A percentile compares a stretch with the other conserved stretches of the same genome.
Evolutionary conservation across 1,140 invertebrate species (phyloP).

Genomic region (Drosophila sproati): DNA sequence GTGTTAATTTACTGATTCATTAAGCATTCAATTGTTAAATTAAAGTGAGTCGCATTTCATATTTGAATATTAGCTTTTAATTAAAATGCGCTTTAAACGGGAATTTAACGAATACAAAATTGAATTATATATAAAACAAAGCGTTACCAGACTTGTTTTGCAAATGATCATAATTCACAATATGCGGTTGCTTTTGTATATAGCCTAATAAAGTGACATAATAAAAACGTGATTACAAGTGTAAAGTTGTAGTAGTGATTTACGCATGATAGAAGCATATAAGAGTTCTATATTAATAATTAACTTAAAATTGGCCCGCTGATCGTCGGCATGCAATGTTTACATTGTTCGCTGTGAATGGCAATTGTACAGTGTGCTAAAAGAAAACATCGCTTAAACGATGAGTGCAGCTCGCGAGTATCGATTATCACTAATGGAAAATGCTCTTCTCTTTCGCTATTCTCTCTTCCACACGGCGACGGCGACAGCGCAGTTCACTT

Average conservation of each 20-base stretch:
- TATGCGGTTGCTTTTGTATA: no score
- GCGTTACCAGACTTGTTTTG: constrained; percentile 7
- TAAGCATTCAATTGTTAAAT: no score
- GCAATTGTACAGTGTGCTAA: constrained; percentile 13
- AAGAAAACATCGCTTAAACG: constrained; percentile 16
- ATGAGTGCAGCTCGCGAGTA: constrained; percentile 7
- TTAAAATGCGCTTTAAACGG: no score
- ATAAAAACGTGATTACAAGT: no score
- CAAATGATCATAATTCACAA: not conserved
- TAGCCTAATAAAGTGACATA: no score
- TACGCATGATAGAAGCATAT: no score
- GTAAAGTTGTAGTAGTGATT: no score
- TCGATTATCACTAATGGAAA: constrained; percentile 34
- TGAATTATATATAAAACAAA: not conserved
- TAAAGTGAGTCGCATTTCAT: no score
- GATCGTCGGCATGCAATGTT: constrained; percentile 24
- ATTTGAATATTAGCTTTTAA: no score
- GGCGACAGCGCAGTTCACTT: constrained; percentile 32
- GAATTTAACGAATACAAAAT: no score
- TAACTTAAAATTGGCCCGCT: constrained; percentile 13
- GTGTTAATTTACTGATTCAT: no score
- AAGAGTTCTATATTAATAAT: not conserved
- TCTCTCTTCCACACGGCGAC: constrained; percentile 24
- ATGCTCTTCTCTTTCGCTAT: constrained; percentile 38
- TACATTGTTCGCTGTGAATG: constrained; percentile 35